phyloP scores from a whole-genome alignment of 2,797 vertebrate species.

The Neosilurus mollespiculum region DNA sequence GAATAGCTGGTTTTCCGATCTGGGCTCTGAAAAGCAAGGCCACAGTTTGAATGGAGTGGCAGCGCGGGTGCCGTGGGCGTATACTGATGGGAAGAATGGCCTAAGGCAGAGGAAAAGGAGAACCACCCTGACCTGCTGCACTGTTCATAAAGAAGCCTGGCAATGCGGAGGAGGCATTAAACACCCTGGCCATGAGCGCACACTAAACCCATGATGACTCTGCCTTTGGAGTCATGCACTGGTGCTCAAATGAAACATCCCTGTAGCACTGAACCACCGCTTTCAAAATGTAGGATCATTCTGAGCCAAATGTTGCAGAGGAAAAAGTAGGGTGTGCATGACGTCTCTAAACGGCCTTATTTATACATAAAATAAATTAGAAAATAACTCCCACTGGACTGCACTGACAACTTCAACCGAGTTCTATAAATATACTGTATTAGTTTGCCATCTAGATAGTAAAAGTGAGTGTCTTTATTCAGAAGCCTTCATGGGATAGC shows the following conservation, averaged over 20 bases:
- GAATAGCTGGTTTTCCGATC: slow-evolving; percentile 5
- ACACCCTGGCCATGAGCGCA: slow-evolving; percentile 35
- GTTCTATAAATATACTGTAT: background rate
- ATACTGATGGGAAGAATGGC: slow-evolving; percentile 34
- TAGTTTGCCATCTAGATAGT: background rate
- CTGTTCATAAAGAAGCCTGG: slow-evolving; percentile 27
- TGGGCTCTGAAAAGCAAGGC: slow-evolving; percentile 21
- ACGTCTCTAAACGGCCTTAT: background rate
- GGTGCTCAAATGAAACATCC: slow-evolving; percentile 36
- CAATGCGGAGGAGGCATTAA: slow-evolving; percentile 20
- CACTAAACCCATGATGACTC: slow-evolving; percentile 37
- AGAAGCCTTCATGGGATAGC: slow-evolving; percentile 28
- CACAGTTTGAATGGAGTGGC: slow-evolving; percentile 14
- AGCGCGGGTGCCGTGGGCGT: slow-evolving; percentile 24
- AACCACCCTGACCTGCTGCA: slow-evolving; percentile 38
- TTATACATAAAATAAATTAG: background rate
- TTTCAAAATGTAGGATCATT: background rate
- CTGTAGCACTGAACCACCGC: background rate
- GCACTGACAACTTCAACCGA: background rate
- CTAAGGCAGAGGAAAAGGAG: slow-evolving; percentile 13
- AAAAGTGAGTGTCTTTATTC: background rate
- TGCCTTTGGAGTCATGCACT: slow-evolving; percentile 19
- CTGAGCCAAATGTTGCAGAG: background rate
- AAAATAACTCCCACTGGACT: background rate
- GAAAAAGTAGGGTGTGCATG: background rate